These are phyloP conservation scores for Podarcis siculus DNA, from an alignment of 2,797 vertebrate species.

Conservation along the genomic window DNA sequence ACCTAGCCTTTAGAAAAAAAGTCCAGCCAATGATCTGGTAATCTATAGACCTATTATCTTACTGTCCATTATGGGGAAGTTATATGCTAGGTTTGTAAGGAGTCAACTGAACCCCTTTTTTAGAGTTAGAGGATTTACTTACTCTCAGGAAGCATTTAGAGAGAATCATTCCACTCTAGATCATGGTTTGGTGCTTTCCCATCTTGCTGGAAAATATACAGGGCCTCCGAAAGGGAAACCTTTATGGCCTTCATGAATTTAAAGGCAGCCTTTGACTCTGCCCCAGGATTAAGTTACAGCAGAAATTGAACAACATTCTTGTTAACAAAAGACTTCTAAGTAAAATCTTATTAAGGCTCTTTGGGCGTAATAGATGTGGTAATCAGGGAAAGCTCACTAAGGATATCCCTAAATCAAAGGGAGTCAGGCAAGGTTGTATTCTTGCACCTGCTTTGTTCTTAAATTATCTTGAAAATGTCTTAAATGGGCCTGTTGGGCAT, in stretches of 20 bases:
- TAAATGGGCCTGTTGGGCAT: too few species aligned
- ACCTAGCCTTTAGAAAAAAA: neutral
- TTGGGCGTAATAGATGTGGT: neutral
- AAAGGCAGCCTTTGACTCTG: neutral
- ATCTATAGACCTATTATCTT: neutral
- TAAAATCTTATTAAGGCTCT: too few species aligned
- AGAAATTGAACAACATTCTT: neutral
- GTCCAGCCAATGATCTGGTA: neutral
- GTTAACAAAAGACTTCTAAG: neutral
- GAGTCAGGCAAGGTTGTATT: too few species aligned
- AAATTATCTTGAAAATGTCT: too few species aligned
- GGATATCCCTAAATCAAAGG: too few species aligned
- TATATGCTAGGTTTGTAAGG: neutral
- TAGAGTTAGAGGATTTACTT: neutral
- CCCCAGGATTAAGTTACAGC: neutral
- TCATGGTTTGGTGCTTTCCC: neutral
- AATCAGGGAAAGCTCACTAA: neutral
- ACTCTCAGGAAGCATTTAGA: neutral
- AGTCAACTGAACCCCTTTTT: neutral
- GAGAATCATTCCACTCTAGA: neutral
- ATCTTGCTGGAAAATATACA: neutral
- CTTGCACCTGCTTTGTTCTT: too few species aligned
- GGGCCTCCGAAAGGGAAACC: neutral
- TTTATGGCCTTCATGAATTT: neutral
- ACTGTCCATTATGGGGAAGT: neutral